Evolutionary conservation across 2,888 invertebrate species (phyloP).

Genomic region (Chelonus formosanus): DNA sequence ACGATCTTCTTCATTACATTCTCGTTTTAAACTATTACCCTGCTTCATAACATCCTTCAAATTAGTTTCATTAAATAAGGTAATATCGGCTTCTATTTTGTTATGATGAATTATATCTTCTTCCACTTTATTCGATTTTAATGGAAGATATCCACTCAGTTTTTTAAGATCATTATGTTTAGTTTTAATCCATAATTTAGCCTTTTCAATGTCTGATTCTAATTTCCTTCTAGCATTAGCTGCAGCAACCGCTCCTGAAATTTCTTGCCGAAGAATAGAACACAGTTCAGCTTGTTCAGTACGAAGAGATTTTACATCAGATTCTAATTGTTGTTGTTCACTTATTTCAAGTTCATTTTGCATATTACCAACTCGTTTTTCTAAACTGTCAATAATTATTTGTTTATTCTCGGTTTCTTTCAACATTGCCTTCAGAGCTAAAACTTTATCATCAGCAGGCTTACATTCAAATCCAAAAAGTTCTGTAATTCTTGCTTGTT

Average conservation of each 20-base stretch:
- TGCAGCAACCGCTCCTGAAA: conserved; percentile 75
- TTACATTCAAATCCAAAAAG: conserved; percentile 81
- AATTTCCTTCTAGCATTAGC: conserved; percentile 78
- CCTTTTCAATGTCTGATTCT: conserved; percentile 80
- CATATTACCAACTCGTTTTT: conserved; percentile 84
- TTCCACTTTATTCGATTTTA: conserved; percentile 84
- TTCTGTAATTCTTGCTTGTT: conserved; percentile 73
- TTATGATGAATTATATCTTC: conserved; percentile 81
- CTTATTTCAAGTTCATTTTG: conserved; percentile 85
- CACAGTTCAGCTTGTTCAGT: conserved; percentile 80
- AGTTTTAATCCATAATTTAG: conserved; percentile 81
- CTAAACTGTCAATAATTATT: conserved; percentile 81
- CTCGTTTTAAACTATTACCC: conserved; percentile 79
- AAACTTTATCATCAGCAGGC: conserved; percentile 78
- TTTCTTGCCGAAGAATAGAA: conserved; percentile 76
- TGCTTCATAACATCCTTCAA: conserved; percentile 80
- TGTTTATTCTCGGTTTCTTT: conserved; percentile 89
- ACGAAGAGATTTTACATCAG: conserved; percentile 76
- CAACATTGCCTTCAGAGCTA: conserved; percentile 76
- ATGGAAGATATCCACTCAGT: conserved; percentile 78
- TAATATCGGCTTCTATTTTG: conserved; percentile 78
- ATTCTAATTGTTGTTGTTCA: conserved; percentile 83
- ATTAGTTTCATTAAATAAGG: conserved; percentile 79
- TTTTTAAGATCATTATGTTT: conserved; percentile 81
- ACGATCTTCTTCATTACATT: conserved; percentile 79